Percentiles rank a stretch among this genome's conserved stretches.
phyloP scores from a whole-genome alignment of 2,113 vertebrate species.

The Leptobrachium ailaonicum region DNA sequence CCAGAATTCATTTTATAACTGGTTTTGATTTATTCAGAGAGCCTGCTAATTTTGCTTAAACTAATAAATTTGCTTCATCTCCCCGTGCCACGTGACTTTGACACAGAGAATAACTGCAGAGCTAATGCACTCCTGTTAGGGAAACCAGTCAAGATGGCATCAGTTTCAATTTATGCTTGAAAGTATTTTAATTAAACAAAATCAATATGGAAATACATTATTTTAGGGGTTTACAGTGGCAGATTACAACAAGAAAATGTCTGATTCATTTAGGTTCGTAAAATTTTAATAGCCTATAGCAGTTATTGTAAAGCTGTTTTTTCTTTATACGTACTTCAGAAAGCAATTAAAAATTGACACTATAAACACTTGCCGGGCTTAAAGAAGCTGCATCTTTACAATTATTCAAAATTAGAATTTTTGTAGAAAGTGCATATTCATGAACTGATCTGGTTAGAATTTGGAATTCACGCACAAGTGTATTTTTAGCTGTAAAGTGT shows the following conservation, averaged over 20 bases:
- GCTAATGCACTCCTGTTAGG: slow-evolving; percentile 41
- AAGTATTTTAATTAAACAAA: slow-evolving; percentile 51
- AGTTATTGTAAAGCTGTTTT: slow-evolving; percentile 40
- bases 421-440: slow-evolving; percentile 22
- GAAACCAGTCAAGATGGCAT: slow-evolving; percentile 30
- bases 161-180: slow-evolving; percentile 44
- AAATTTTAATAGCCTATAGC: slow-evolving; percentile 38
- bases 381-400: slow-evolving; percentile 41
- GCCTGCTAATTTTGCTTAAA: slow-evolving; percentile 28
- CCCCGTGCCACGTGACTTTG: slow-evolving; percentile 1
- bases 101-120: slow-evolving; percentile 30
- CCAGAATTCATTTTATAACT: neutral
- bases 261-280: slow-evolving; percentile 36
- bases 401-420: slow-evolving; percentile 37
- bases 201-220: slow-evolving; percentile 47
- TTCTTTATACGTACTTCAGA: slow-evolving; percentile 40
- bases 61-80: slow-evolving; percentile 39
- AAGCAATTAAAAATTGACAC: slow-evolving; percentile 51
- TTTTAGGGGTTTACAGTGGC: slow-evolving; percentile 45
- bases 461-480: neutral
- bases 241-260: slow-evolving; percentile 41
- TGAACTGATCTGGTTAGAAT: slow-evolving; percentile 9
- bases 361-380: slow-evolving; percentile 42
- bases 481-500: slow-evolving; percentile 2
- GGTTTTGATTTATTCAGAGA: slow-evolving; percentile 19